Evolutionary conservation across 2,113 vertebrate species (phyloP), one percentile per base, ranked within the genome.

Genomic region (Scartelaos histophorus): DNA sequence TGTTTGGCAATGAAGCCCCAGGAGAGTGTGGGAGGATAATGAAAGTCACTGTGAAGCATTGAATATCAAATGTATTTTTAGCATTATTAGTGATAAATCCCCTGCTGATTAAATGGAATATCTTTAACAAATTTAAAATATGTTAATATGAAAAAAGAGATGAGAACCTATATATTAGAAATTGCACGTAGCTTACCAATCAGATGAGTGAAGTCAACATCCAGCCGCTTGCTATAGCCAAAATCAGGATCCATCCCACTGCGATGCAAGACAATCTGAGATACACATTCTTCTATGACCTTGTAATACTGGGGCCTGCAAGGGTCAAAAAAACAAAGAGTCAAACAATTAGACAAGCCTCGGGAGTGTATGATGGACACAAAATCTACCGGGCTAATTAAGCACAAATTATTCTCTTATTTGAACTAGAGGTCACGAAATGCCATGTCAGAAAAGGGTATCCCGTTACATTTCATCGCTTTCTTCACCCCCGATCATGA

Each of bases 271-370:
- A 99, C 95, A 74, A 99, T 94, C 91, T 99, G 98, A 2, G 96
- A 95, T 76, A 98, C 88, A 7, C 96, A 98, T 70, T 99, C 98
- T 62, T 99, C 98, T 69, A 99, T 95, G 85, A 99, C 94, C 94
- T 97, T 99, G 93, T 97, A 99, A 91, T 99, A 99, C 73, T 99
- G 98, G 51, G 97, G 95, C 90, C 98, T 99, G 61, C 10, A 16
- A 38, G 71, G 84, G 82, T 70, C 72, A 74, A 70, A 17, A 51
- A 85, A 74, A 80, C 70, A 74, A 53, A 71, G 82, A 89, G 75
- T 58, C 61, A 72, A 79, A 81, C 85, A 85, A 89, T 91, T 82
- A 91, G 71, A 83, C 77, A 75, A 84, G 78, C 58, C 66, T 62
- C 21, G 60, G 19, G 57, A 64, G 73, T 67, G 84, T 74, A 82